Percentiles rank a stretch among this genome's conserved stretches.
These are phyloP conservation scores for Norana najaformis DNA, from an alignment of 2,888 invertebrate species.

Conservation along the genomic window DNA sequence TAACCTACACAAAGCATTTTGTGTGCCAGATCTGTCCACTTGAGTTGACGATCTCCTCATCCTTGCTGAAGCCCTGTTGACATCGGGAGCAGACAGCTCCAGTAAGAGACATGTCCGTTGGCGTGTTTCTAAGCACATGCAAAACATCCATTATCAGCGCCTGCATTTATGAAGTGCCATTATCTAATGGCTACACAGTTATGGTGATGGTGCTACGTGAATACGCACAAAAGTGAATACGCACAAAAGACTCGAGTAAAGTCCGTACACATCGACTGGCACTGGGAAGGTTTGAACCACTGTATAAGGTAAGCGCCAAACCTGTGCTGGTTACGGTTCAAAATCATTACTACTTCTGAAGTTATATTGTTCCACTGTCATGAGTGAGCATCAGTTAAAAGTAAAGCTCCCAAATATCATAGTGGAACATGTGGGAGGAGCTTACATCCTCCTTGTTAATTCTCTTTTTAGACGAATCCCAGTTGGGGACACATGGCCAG, in stretches of 20 bases:
- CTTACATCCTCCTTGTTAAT: too few relatives aligned
- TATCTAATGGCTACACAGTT: not conserved
- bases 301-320: not conserved
- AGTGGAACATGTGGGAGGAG: too few relatives aligned
- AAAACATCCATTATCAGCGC: not conserved
- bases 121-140: not conserved
- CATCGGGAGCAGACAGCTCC: slow-evolving; percentile 84
- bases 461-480: too few relatives aligned
- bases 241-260: not conserved
- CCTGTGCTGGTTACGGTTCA: not conserved
- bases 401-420: too few relatives aligned
- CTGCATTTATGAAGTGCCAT: not conserved
- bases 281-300: not conserved
- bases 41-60: slow-evolving; percentile 98
- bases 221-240: not conserved
- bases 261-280: not conserved
- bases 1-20: slow-evolving; percentile 90
- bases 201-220: not conserved
- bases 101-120: not conserved
- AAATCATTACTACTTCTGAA: too few relatives aligned
- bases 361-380: too few relatives aligned
- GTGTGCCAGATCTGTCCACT: slow-evolving; percentile 98
- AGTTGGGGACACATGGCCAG: too few relatives aligned
- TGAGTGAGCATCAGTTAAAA: too few relatives aligned
- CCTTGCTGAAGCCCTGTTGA: slow-evolving; percentile 90